A percentile compares a stretch with the other conserved stretches of the same genome.
These are phyloP conservation scores for Diachrysia chrysitis DNA, from an alignment of 2,888 invertebrate genomes.

Conservation along the genomic window DNA sequence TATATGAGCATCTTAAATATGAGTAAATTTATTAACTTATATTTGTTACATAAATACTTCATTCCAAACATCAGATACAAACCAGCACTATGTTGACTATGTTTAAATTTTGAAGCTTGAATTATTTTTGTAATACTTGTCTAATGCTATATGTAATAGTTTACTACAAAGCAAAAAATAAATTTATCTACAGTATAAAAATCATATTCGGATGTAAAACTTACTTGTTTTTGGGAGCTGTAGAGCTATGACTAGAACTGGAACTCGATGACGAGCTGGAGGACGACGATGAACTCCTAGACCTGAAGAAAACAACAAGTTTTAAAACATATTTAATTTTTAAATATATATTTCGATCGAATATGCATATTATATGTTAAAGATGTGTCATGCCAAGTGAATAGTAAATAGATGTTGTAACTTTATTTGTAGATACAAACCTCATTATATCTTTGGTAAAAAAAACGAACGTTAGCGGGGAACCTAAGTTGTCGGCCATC, in stretches of 20 bases:
- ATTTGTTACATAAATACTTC: not conserved
- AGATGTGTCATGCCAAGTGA: not conserved
- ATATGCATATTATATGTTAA: not conserved
- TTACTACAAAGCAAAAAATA: not conserved
- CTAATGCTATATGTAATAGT: not conserved
- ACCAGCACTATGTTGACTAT: too few species aligned
- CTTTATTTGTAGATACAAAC: not conserved
- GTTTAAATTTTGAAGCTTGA: too few species aligned
- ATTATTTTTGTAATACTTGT: too few species aligned
- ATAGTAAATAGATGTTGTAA: too few species aligned
- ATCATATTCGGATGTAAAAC: slow-evolving; percentile 40
- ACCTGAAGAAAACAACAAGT: slow-evolving; percentile 63
- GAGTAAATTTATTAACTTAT: not conserved
- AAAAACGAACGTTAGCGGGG: not conserved
- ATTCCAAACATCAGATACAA: not conserved
- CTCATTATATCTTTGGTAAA: not conserved
- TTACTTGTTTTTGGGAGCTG: slow-evolving; percentile 82
- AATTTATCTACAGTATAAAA: not conserved
- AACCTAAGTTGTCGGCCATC: not conserved
- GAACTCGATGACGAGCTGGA: slow-evolving; percentile 85
- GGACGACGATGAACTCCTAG: slow-evolving; percentile 84
- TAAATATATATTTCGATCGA: too few species aligned
- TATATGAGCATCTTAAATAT: not conserved
- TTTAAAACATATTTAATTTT: not conserved
- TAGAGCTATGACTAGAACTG: slow-evolving; percentile 85